These are phyloP conservation scores for Coendou prehensilis DNA, from an alignment of 2,797 vertebrate genomes.

Conservation along the genomic window DNA sequence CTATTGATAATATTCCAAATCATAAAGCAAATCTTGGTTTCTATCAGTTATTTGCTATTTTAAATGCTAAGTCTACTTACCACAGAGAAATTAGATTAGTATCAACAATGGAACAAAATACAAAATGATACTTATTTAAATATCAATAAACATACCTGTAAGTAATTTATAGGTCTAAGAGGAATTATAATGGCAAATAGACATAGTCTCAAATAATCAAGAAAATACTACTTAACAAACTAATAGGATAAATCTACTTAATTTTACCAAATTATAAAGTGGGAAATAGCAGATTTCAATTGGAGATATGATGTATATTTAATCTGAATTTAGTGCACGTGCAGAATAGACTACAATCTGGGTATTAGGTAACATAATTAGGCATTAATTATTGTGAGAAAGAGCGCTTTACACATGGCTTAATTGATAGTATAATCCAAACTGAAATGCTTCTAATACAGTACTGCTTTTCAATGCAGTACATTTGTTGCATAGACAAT, in stretches of 20 bases:
- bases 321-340: not conserved
- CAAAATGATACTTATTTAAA: constrained; percentile 2
- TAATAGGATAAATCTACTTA: not conserved
- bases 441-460: not conserved
- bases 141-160: not conserved
- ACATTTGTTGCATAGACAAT: not conserved
- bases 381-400: constrained; percentile 32
- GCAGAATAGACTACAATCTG: not conserved
- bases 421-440: not conserved
- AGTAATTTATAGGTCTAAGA: constrained; percentile 2
- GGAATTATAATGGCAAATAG: constrained; percentile 6
- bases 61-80: not conserved
- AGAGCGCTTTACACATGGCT: not conserved
- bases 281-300: constrained; percentile 9
- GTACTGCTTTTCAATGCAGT: not conserved
- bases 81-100: not conserved
- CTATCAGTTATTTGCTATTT: not conserved
- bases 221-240: constrained; percentile 58
- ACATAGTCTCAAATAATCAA: not conserved
- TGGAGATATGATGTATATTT: constrained; percentile 7
- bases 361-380: not conserved
- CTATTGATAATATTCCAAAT: not conserved
- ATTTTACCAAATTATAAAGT: constrained; percentile 37
- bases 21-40: not conserved
- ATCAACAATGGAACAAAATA: constrained; percentile 18